These are phyloP conservation scores for Tachycineta bicolor DNA, from an alignment of 2,113 vertebrate genomes.

Conservation along the genomic window DNA sequence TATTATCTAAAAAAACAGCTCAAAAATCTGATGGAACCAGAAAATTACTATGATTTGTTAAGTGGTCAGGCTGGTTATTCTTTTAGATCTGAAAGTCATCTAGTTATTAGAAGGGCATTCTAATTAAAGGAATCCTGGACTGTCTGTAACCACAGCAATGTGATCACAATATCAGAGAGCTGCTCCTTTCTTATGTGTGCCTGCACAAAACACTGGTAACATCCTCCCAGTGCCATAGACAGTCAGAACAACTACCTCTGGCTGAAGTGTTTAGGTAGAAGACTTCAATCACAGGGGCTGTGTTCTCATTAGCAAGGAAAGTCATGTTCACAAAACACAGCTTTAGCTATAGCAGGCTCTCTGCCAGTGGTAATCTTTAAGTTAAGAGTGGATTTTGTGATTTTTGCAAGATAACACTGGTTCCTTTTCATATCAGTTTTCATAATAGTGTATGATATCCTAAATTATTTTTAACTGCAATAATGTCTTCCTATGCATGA, in stretches of 20 bases:
- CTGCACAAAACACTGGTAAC: background rate
- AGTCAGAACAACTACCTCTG: background rate
- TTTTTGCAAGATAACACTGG: background rate
- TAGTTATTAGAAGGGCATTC: background rate
- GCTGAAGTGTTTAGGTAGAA: background rate
- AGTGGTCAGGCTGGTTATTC: background rate
- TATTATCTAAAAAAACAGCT: background rate
- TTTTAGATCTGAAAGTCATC: background rate
- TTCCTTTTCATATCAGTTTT: background rate
- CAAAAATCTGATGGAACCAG: background rate
- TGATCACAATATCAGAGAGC: background rate
- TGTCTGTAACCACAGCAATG: background rate
- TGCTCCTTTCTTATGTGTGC: rapidly evolving
- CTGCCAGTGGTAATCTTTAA: background rate
- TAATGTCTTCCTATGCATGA: background rate
- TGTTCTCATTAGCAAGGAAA: background rate
- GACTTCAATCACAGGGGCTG: background rate
- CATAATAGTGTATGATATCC: background rate
- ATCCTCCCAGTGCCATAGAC: background rate
- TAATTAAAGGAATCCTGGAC: background rate
- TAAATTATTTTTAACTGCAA: background rate
- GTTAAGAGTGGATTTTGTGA: background rate
- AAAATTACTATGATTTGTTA: background rate
- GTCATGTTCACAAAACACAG: background rate
- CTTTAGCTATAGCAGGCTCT: background rate